Percentiles rank a stretch among this genome's conserved stretches.
These are phyloP conservation scores for Diorhabda elongata DNA, from an alignment of 1,140 invertebrate genomes.

Conservation along the genomic window DNA sequence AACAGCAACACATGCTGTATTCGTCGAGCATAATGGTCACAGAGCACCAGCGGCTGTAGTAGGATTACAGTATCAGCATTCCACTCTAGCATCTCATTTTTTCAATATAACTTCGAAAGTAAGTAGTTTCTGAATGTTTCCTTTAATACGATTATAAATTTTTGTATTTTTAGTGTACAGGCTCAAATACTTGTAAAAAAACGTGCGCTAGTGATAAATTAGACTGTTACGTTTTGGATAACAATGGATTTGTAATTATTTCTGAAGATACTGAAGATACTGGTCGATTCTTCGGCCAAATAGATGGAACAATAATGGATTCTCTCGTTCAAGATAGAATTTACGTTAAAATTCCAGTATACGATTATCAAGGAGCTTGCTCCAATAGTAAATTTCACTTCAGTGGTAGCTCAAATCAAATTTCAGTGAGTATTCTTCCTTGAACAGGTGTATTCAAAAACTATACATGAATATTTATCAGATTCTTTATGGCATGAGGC, in stretches of 20 bases:
- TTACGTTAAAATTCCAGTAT: constrained; percentile 79
- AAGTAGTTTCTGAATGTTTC: constrained; percentile 37
- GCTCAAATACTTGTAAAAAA: constrained; percentile 66
- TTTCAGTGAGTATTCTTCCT: constrained; percentile 19
- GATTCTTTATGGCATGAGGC: background rate
- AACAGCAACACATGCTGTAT: constrained; percentile 86
- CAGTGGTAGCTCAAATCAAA: constrained; percentile 55
- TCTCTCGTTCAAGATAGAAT: constrained; percentile 85
- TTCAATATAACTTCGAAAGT: constrained; percentile 81
- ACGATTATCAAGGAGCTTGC: constrained; percentile 74
- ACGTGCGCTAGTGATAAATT: constrained; percentile 81
- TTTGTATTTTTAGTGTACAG: constrained; percentile 61
- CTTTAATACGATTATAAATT: background rate
- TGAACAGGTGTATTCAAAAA: background rate
- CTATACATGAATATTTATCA: background rate
- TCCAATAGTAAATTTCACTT: constrained; percentile 69
- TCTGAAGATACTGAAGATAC: constrained; percentile 80
- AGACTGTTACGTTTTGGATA: constrained; percentile 88
- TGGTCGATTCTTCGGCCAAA: constrained; percentile 86
- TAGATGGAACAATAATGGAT: constrained; percentile 93
- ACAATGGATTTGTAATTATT: constrained; percentile 90
- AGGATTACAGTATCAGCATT: constrained; percentile 79
- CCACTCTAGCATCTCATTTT: constrained; percentile 75
- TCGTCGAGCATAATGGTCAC: constrained; percentile 77
- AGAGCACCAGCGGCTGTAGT: constrained; percentile 86